Evolutionary conservation across 2,888 invertebrate species (phyloP), one percentile per base, ranked within the genome.

Genomic region (Syrista parreyssii): DNA sequence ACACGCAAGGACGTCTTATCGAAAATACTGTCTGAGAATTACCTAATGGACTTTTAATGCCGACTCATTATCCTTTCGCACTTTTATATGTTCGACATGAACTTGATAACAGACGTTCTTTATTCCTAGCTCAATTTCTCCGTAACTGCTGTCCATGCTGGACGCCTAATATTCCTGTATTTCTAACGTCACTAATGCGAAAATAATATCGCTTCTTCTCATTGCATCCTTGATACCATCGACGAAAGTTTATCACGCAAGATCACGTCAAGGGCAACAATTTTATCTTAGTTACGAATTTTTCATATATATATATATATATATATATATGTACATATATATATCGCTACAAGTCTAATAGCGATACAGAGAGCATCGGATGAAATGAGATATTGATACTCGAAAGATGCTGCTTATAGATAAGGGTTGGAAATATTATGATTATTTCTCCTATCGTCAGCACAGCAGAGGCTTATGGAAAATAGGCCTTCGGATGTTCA

Each of bases 1-100:
- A 31, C 55, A 55, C 55, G 55, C 55, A 55, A 55, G 23, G 55
- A 55, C 55, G 55, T 55, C 55, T 55, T 55, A 55, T 55, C 55
- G 23, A 55, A 55, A 55, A 23, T 55, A 55, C 55, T 55, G 55
- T 55, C 55, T 55, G 23, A 23, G 23, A 55, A 55, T 23, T 55
- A 55, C 55, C 15, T 71, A 71, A 71, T 71, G 71, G 71, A 71
- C 31, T 71, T 71, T 71, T 71, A 71, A 71, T 71, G 71, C 71
- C 15, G 71, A 71, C 32, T 15, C 71, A 32, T 71, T 71, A 32
- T 71, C 71, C 31, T 71, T 71, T 71, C 71, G 71, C 71, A 71
- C 71, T 32, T 71, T 32, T 31, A 31, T 32, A 31, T 32, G 12
- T 32, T 71, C 31, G 71, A 11, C 32, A 71, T 71, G 32, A 55